phyloP scores from a whole-genome alignment of 2,113 vertebrate genomes.

The Lanius collurio region DNA sequence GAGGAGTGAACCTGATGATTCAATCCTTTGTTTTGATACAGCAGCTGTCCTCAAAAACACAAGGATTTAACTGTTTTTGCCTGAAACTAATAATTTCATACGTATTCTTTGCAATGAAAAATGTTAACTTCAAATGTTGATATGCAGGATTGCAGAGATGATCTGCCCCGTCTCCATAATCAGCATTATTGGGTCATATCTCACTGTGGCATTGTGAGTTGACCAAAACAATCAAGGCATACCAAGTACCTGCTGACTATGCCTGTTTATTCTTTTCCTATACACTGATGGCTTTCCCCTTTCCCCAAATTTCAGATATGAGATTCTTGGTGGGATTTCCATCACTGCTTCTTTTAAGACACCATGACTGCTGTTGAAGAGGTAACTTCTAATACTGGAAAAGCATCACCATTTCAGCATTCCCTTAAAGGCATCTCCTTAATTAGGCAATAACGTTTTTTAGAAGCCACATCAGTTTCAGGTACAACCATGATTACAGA shows the following conservation, averaged over 20 bases:
- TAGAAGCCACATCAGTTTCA: not conserved
- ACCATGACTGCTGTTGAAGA: not conserved
- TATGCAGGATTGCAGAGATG: not conserved
- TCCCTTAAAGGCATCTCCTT: not conserved
- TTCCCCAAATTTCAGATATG: not conserved
- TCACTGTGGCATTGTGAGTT: not conserved
- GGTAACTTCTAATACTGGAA: not conserved
- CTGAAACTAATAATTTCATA: not conserved
- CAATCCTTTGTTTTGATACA: not conserved
- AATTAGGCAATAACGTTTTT: not conserved
- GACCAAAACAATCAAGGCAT: not conserved
- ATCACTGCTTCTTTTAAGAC: not conserved
- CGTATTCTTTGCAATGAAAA: not conserved
- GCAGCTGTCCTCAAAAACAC: not conserved
- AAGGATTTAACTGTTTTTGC: not conserved
- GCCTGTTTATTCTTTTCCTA: rapidly evolving
- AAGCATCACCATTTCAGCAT: not conserved
- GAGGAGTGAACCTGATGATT: not conserved
- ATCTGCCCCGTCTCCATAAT: not conserved
- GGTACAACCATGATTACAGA: not conserved
- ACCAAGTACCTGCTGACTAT: not conserved
- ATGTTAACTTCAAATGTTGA: not conserved
- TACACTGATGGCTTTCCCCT: not conserved
- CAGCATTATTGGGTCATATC: not conserved
- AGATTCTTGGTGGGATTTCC: not conserved